Conservation (phyloP, 2,888 invertebrate genomes). For the Ectropis crepuscularia region DNA sequence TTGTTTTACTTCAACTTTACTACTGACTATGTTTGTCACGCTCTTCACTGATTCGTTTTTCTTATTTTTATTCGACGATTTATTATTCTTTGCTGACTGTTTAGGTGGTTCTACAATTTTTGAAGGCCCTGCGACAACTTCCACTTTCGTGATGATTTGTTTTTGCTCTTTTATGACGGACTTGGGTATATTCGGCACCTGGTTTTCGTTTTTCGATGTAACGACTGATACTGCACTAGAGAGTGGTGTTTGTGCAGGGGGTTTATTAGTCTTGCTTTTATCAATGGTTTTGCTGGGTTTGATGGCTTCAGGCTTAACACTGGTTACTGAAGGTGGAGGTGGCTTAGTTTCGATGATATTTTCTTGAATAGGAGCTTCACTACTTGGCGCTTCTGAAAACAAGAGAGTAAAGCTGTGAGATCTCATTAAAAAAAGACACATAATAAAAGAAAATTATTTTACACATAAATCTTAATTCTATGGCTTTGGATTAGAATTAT, state of each 20-base stretch:
- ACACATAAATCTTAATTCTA: too few relatives aligned
- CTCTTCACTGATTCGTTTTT: conserved; percentile 69
- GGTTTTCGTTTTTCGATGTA: conserved; percentile 78
- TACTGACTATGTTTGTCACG: conserved; percentile 71
- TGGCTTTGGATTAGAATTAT: too few relatives aligned
- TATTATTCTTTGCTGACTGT: conserved; percentile 61
- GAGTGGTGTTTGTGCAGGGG: conserved; percentile 62
- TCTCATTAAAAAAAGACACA: neutral
- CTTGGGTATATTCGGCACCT: conserved; percentile 71
- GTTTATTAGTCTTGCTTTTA: conserved; percentile 72
- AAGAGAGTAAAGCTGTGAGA: conserved; percentile 21
- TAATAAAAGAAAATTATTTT: too few relatives aligned
- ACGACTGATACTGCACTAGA: conserved; percentile 75
- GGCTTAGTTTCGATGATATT: conserved; percentile 81
- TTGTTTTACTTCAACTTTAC: conserved; percentile 81
- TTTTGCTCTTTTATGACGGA: conserved; percentile 76
- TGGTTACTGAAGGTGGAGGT: conserved; percentile 68
- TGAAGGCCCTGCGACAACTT: conserved; percentile 83
- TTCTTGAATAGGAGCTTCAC: conserved; percentile 74
- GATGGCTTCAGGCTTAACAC: conserved; percentile 73
- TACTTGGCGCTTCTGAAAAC: conserved; percentile 74
- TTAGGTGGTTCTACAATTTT: conserved; percentile 75
- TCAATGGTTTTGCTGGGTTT: conserved; percentile 76
- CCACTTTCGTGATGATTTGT: conserved; percentile 81
- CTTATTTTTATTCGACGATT: conserved; percentile 62